A percentile compares a stretch with the other conserved stretches of the same genome.
phyloP scores from a whole-genome alignment of 2,888 invertebrate genomes.

The Eucera pruinosa region DNA sequence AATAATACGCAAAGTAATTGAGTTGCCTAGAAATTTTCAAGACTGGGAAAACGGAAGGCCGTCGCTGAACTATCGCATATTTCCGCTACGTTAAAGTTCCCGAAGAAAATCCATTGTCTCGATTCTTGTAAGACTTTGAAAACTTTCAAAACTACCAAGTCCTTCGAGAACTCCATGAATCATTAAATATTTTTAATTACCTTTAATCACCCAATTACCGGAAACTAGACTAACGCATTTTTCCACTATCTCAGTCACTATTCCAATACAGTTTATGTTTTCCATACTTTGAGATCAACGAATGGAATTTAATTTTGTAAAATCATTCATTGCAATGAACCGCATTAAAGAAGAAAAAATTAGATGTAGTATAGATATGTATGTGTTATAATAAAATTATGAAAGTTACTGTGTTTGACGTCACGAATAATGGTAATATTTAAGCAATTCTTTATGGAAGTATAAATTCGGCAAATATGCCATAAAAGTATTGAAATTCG shows the following conservation, averaged over 20 bases:
- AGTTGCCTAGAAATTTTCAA: conserved; percentile 12
- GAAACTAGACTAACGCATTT: not conserved
- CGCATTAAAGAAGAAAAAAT: no score
- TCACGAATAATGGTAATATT: no score
- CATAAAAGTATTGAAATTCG: no score
- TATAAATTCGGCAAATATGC: no score
- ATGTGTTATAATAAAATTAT: no score
- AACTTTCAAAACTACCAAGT: not conserved
- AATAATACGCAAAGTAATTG: conserved; percentile 20
- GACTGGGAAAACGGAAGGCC: not conserved
- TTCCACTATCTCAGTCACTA: not conserved
- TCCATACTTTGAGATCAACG: no score
- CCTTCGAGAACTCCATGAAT: not conserved
- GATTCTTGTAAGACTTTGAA: conserved; percentile 13
- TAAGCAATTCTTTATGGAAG: no score
- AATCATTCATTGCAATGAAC: no score
- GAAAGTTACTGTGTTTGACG: no score
- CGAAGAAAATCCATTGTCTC: conserved; percentile 22
- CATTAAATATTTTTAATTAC: conserved; percentile 25
- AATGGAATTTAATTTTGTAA: no score
- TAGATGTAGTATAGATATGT: no score
- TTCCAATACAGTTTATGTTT: not conserved
- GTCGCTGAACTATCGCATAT: conserved; percentile 35
- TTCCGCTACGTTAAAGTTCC: conserved; percentile 35
- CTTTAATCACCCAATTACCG: conserved; percentile 9